Evolutionary conservation across 1,140 invertebrate species (phyloP).

Genomic region (Eubasilissa regina): DNA sequence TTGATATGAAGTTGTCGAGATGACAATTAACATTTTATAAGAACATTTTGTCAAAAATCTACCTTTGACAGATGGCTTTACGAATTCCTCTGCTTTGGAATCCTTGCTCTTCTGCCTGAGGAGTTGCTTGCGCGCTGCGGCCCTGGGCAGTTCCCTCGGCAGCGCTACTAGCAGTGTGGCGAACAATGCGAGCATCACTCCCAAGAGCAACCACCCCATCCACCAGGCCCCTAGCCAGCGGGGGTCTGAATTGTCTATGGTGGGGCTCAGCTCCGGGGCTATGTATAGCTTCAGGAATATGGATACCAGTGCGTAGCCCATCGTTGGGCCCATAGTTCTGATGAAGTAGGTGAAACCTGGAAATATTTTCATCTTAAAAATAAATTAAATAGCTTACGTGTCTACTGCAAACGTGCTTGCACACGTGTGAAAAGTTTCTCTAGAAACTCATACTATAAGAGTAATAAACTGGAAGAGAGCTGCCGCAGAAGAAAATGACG

Average conservation of each 20-base stretch:
- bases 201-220: slow-evolving; percentile 84
- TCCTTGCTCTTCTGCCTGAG: slow-evolving; percentile 66
- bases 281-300: slow-evolving; percentile 81
- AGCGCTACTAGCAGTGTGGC: slow-evolving; percentile 78
- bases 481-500: too few relatives aligned
- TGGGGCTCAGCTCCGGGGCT: slow-evolving; percentile 78
- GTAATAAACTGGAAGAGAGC: too few relatives aligned
- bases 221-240: slow-evolving; percentile 87
- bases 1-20: too few relatives aligned
- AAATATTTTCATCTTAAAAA: slow-evolving; percentile 48
- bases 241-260: slow-evolving; percentile 79
- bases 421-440: too few relatives aligned
- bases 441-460: too few relatives aligned
- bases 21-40: neutral
- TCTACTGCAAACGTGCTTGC: too few relatives aligned
- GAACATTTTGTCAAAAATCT: slow-evolving; percentile 9
- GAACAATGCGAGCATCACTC: slow-evolving; percentile 76
- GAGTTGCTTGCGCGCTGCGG: slow-evolving; percentile 73
- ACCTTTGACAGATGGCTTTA: slow-evolving; percentile 65
- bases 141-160: slow-evolving; percentile 77
- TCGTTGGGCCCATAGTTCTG: slow-evolving; percentile 80
- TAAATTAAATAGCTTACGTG: too few relatives aligned
- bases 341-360: slow-evolving; percentile 80
- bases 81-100: slow-evolving; percentile 64
- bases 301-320: slow-evolving; percentile 81